Percentiles rank a stretch among this genome's conserved stretches.
Conservation (phyloP, 2,113 vertebrate species). For the Ivindomyrus marchei region DNA sequence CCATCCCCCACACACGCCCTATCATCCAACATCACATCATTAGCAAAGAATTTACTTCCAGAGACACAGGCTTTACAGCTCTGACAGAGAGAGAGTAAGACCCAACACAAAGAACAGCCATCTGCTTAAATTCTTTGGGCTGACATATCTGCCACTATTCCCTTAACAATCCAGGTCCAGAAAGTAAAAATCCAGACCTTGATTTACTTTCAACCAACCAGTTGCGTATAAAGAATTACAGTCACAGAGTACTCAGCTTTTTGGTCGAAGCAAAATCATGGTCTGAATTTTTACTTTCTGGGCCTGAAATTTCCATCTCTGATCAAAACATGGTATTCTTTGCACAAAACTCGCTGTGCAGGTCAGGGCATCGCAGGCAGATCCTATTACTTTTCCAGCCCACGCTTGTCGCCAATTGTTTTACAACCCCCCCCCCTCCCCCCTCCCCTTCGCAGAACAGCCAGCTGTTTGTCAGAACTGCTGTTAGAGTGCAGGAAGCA, state of each 20-base stretch:
- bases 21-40: constrained; percentile 13
- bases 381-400: not conserved
- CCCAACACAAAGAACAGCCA: not conserved
- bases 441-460: not conserved
- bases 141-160: not conserved
- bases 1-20: too few relatives aligned
- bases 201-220: not conserved
- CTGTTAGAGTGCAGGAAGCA: not conserved
- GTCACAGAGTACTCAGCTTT: not conserved
- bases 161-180: not conserved
- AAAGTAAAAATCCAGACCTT: not conserved
- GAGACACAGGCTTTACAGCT: not conserved
- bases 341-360: not conserved
- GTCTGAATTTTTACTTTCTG: not conserved
- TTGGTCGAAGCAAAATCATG: not conserved
- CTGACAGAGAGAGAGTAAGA: not conserved
- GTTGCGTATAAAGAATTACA: not conserved
- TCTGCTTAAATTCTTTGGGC: not conserved
- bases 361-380: not conserved
- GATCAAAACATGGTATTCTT: not conserved
- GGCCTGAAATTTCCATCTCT: not conserved
- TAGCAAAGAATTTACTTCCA: not conserved
- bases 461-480: not conserved
- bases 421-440: too few relatives aligned
- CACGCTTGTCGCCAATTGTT: not conserved